Evolutionary conservation across 2,888 invertebrate species (phyloP).

Genomic region (Pristionchus arcanus): DNA sequence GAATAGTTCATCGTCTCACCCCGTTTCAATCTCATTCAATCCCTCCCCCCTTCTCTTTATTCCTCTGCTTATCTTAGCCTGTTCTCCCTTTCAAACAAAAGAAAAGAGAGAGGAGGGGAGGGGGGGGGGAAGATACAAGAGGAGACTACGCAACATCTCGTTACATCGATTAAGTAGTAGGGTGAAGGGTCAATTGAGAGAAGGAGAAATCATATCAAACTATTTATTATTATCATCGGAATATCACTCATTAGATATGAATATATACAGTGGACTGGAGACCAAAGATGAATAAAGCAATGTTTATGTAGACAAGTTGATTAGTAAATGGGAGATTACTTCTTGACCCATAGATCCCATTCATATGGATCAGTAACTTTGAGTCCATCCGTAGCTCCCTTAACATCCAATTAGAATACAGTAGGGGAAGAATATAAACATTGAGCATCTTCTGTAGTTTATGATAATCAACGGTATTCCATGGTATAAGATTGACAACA

Average conservation of each 20-base stretch:
- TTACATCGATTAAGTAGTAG: background rate
- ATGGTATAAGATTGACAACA: constrained; percentile 45
- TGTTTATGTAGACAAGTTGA: constrained; percentile 28
- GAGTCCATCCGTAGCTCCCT: constrained; percentile 46
- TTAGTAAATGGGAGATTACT: background rate
- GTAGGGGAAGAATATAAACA: background rate
- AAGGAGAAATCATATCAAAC: background rate
- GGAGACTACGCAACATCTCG: constrained; percentile 36
- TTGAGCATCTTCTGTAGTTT: constrained; percentile 52
- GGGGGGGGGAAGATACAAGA: constrained; percentile 35
- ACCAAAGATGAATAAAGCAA: constrained; percentile 14
- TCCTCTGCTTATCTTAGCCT: constrained; percentile 30
- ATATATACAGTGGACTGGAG: background rate
- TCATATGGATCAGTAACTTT: constrained; percentile 49
- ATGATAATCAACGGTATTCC: constrained; percentile 28
- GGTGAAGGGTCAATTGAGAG: constrained; percentile 34
- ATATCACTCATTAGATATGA: background rate
- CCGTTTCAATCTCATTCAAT: constrained; percentile 34
- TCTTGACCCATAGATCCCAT: constrained; percentile 44
- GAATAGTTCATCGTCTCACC: constrained; percentile 38
- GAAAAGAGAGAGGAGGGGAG: constrained; percentile 38
- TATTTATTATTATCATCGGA: background rate
- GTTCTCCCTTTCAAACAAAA: constrained; percentile 44
- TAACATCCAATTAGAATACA: background rate
- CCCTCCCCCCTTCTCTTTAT: constrained; percentile 31